Evolutionary conservation across 2,113 vertebrate species (phyloP), one percentile per base, ranked within the genome.

Genomic region (Polyodon spathula): DNA sequence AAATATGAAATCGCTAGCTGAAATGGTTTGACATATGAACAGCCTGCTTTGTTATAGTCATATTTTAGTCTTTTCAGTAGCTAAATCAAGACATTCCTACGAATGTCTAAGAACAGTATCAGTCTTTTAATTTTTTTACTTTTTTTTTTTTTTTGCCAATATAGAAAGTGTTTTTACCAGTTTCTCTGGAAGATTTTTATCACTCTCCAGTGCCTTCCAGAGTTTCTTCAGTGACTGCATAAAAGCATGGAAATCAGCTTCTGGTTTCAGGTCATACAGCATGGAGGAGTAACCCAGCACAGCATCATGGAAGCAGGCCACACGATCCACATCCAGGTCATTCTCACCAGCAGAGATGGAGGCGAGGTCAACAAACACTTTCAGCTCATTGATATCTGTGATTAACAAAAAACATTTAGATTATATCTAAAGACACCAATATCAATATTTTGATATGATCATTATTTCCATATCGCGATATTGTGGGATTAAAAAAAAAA

Each of bases 281-380:
- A 92, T 62, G 3, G 83, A 69, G 0, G 85, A 73, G 9, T 83
- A 89, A 66, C 86, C 90, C 50, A 86, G 82, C 53, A 92, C 79
- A 0, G 87, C 54, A 2, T 90, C 85, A 0, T 90, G 89, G 75
- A 92, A 92, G 51, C 76, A 88, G 0, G 88, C 85, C 60, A 91
- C 89, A 0, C 88, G 77, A 66, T 85, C 88, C 56, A 92, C 86
- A 0, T 92, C 89, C 52, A 89, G 80, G 71, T 88, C 85, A 0
- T 89, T 89, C 77, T 92, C 90, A 44, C 90, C 90, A 1, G 89
- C 90, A 0, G 86, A 92, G 71, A 92, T 92, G 59, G 89, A 90
- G 0, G 89, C 89, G 75, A 92, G 56, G 67, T 92, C 89, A 12
- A 92, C 88, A 54, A 92, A 92, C 4, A 90, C 90, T 62, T 87